Conservation (phyloP, 2,113 vertebrate species). For the Sphyrna mokarran region DNA sequence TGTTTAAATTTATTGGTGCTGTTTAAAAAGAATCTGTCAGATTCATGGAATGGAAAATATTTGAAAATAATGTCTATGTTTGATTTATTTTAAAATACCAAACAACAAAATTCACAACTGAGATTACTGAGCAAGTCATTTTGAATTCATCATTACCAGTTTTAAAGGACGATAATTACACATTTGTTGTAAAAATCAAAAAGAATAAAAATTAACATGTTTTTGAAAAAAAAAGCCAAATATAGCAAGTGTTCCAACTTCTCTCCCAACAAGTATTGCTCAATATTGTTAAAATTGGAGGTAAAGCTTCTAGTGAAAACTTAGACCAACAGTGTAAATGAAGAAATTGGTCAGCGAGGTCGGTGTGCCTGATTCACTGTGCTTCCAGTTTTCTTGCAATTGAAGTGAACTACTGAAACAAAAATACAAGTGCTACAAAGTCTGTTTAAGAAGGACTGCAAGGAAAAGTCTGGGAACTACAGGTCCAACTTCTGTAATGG, state of each 20-base stretch:
- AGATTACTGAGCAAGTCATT: not conserved
- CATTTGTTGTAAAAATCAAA: too few species aligned
- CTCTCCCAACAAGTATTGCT: not conserved
- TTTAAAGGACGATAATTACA: not conserved
- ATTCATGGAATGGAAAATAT: not conserved
- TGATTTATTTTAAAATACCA: not conserved
- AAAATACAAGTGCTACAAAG: not conserved
- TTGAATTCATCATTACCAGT: not conserved
- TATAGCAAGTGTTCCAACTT: not conserved
- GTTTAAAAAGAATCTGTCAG: not conserved
- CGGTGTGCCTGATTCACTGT: not conserved
- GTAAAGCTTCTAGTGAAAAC: not conserved
- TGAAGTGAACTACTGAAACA: not conserved
- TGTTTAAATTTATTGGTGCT: not conserved
- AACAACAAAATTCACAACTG: not conserved
- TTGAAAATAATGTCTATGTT: not conserved
- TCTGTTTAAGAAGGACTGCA: too few species aligned
- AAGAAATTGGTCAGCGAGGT: not conserved
- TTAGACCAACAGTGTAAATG: not conserved
- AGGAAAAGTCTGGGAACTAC: too few species aligned
- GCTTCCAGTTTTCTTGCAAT: not conserved
- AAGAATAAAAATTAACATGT: not conserved
- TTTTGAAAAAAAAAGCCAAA: not conserved
- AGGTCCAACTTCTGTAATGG: too few species aligned
- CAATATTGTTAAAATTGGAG: not conserved